Percentiles rank a stretch among this genome's conserved stretches.
Conservation (phyloP, 2,113 vertebrate species). For the Xenopus laevis region DNA sequence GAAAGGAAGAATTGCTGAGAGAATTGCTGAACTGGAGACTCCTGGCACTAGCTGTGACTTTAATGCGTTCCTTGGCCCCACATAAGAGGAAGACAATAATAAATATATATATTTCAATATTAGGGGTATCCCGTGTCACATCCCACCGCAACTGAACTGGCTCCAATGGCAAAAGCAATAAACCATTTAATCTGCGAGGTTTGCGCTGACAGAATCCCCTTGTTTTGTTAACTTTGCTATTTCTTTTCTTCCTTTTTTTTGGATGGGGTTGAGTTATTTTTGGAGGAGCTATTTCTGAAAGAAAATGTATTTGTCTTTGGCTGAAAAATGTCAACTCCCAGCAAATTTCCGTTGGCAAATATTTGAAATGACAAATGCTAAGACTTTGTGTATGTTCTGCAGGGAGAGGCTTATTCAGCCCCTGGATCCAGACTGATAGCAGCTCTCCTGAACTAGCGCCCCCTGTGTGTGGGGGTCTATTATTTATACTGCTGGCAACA, state of each 20-base stretch:
- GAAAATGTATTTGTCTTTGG: slow-evolving; percentile 33
- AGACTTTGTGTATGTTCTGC: not conserved
- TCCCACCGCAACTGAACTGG: too few relatives aligned
- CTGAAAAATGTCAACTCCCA: slow-evolving; percentile 16
- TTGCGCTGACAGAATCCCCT: slow-evolving; percentile 7
- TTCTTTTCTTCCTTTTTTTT: slow-evolving; percentile 5
- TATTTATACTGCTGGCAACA: too few relatives aligned
- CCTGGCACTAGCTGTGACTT: too few relatives aligned
- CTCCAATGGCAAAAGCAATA: not conserved
- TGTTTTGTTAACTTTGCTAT: not conserved
- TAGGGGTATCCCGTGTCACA: not conserved
- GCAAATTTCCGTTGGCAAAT: slow-evolving; percentile 15
- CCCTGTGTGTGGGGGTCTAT: too few relatives aligned
- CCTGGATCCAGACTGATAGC: not conserved
- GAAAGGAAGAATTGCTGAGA: too few relatives aligned
- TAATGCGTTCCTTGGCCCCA: too few relatives aligned
- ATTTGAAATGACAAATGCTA: not conserved
- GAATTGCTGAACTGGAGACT: too few relatives aligned
- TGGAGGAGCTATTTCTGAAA: slow-evolving; percentile 19
- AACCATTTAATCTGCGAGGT: not conserved
- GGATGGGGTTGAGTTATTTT: slow-evolving; percentile 10
- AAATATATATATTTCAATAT: too few relatives aligned
- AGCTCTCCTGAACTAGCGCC: not conserved
- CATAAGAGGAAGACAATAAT: too few relatives aligned
- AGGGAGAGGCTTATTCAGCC: not conserved